Conservation (phyloP, 2,797 vertebrate species). For the Siniperca undulata region DNA sequence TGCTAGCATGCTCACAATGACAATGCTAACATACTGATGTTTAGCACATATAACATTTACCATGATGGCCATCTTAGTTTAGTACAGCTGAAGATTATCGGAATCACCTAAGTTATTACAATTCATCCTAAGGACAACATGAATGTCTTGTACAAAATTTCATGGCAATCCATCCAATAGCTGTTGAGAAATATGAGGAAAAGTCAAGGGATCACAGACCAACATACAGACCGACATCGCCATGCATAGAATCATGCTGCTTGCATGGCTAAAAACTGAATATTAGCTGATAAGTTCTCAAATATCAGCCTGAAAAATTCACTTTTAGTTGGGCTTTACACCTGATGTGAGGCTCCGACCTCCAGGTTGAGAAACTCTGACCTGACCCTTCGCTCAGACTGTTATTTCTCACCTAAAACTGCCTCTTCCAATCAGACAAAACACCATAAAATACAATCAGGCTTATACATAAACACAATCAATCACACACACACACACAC, state of each 20-base stretch:
- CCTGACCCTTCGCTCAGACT: not conserved
- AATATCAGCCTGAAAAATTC: not conserved
- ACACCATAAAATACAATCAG: not conserved
- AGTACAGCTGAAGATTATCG: not conserved
- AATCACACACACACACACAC: slow-evolving; percentile 4
- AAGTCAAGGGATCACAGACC: not conserved
- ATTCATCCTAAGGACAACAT: too few relatives aligned
- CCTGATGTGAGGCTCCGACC: not conserved
- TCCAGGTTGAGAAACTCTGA: slow-evolving; percentile 5
- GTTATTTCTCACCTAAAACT: slow-evolving; percentile 10
- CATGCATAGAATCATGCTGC: too few relatives aligned
- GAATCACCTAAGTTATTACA: too few relatives aligned
- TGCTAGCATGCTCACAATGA: too few relatives aligned
- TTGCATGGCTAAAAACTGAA: too few relatives aligned
- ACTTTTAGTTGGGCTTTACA: not conserved
- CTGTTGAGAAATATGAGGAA: not conserved
- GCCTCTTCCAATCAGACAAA: slow-evolving; percentile 3
- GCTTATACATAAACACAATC: not conserved
- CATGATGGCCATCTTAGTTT: not conserved
- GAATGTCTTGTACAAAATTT: too few relatives aligned
- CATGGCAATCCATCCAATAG: too few relatives aligned
- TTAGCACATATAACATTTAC: too few relatives aligned
- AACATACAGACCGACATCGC: too few relatives aligned
- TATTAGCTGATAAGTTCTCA: too few relatives aligned
- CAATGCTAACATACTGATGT: too few relatives aligned